Evolutionary conservation across 2,113 vertebrate species (phyloP).

Genomic region (Monopterus albus): DNA sequence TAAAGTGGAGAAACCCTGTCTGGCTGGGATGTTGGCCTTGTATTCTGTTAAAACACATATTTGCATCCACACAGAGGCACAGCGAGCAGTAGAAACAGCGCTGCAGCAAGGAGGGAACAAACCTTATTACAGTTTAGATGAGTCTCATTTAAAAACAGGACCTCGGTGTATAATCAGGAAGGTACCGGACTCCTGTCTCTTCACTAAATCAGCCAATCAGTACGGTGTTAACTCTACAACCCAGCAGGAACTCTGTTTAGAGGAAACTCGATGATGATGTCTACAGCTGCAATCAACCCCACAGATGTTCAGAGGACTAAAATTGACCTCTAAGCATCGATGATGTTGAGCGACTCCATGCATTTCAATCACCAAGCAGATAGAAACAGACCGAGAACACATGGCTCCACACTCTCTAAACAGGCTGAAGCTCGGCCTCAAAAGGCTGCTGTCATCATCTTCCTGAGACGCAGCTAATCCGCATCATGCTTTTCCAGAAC

Average conservation of each 20-base stretch:
- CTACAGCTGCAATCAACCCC: conserved; percentile 6
- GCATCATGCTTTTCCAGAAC: conserved; percentile 27
- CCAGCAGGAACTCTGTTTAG: neutral
- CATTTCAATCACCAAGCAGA: neutral
- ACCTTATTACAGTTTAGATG: neutral
- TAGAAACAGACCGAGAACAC: neutral
- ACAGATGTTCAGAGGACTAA: conserved; percentile 17
- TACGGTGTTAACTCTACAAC: neutral
- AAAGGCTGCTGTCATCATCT: neutral
- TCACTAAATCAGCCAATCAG: neutral
- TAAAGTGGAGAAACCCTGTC: too few species aligned
- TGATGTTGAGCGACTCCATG: neutral
- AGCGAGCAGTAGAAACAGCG: neutral
- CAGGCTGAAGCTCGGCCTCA: conserved; percentile 1
- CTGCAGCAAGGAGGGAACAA: neutral
- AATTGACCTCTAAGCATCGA: conserved; percentile 1
- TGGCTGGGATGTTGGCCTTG: too few species aligned
- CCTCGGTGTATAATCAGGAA: neutral
- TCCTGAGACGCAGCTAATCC: conserved; percentile 1
- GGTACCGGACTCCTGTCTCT: neutral
- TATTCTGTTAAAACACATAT: neutral
- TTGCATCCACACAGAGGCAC: neutral
- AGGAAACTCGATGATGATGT: neutral
- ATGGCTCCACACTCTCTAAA: neutral
- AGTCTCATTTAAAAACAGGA: conserved; percentile 24